These are phyloP conservation scores for Elmis aenea DNA, from an alignment of 2,888 invertebrate species.

Conservation along the genomic window DNA sequence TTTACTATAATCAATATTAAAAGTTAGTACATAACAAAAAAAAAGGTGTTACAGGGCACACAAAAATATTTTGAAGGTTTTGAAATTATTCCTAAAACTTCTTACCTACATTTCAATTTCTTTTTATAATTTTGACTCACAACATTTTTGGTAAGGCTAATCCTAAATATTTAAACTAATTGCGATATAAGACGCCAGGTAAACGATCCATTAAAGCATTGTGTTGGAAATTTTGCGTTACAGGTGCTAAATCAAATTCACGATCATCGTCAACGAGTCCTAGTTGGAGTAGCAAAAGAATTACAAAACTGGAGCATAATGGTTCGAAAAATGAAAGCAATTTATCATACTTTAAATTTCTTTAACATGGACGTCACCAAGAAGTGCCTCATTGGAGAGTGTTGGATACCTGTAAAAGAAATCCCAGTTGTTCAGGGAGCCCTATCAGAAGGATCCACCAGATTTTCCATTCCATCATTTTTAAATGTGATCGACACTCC, in stretches of 20 bases:
- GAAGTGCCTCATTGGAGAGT: slow-evolving; percentile 85
- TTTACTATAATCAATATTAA: no score
- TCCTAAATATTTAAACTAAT: no score
- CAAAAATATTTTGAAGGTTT: no score
- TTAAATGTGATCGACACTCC: slow-evolving; percentile 79
- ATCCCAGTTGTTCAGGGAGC: slow-evolving; percentile 69
- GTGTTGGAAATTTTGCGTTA: no score
- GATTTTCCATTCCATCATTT: slow-evolving; percentile 88
- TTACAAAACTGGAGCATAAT: slow-evolving; percentile 84
- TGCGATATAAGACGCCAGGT: no score
- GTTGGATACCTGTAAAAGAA: slow-evolving; percentile 76
- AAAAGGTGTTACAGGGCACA: no score
- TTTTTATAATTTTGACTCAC: no score
- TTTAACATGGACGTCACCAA: slow-evolving; percentile 89
- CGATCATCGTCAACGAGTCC: slow-evolving; percentile 79
- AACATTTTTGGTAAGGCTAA: no score
- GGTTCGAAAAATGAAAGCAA: slow-evolving; percentile 86
- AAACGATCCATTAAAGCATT: no score
- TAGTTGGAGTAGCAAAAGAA: slow-evolving; percentile 80
- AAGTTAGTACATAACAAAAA: no score
- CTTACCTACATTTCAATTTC: no score
- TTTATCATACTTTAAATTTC: slow-evolving; percentile 88
- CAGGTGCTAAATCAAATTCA: slow-evolving; percentile 82
- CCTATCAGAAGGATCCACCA: slow-evolving; percentile 75
- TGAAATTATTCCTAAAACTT: no score